Conservation (phyloP, 2,113 vertebrate genomes). For the Dasyurus viverrinus region DNA sequence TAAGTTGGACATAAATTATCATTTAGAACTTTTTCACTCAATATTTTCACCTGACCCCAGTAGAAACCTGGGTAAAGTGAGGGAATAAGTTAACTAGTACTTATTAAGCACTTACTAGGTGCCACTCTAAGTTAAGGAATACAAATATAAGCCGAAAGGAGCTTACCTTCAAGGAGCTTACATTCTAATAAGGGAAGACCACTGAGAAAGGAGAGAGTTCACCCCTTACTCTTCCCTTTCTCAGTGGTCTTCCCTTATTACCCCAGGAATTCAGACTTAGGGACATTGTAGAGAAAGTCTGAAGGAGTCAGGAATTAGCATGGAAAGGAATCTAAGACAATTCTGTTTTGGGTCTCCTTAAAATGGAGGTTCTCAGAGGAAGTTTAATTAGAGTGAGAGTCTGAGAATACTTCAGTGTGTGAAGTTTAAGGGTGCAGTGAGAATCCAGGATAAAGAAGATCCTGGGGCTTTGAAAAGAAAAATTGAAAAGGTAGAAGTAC, state of each 20-base stretch:
- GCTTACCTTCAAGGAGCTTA: not conserved
- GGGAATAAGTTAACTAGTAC: not conserved
- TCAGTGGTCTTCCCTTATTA: too few relatives aligned
- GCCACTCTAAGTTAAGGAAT: not conserved
- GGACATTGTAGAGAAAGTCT: not conserved
- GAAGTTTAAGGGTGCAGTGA: not conserved
- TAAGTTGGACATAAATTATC: not conserved
- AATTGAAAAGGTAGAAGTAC: not conserved
- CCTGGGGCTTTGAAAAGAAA: not conserved
- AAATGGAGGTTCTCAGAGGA: not conserved
- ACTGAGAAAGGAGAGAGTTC: not conserved
- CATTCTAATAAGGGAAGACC: not conserved
- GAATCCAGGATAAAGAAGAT: not conserved
- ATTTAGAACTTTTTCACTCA: not conserved
- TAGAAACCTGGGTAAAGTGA: not conserved
- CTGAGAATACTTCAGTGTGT: not conserved
- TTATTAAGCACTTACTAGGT: not conserved
- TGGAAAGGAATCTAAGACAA: not conserved
- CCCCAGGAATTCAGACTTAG: too few relatives aligned
- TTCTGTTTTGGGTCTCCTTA: not conserved
- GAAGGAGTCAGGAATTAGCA: not conserved
- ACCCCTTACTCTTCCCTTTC: too few relatives aligned
- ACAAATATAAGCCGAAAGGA: not conserved
- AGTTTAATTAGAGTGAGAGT: not conserved
- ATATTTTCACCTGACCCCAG: not conserved